phyloP scores from a whole-genome alignment of 2,113 vertebrate genomes.

The Plecturocebus donacophilus region DNA sequence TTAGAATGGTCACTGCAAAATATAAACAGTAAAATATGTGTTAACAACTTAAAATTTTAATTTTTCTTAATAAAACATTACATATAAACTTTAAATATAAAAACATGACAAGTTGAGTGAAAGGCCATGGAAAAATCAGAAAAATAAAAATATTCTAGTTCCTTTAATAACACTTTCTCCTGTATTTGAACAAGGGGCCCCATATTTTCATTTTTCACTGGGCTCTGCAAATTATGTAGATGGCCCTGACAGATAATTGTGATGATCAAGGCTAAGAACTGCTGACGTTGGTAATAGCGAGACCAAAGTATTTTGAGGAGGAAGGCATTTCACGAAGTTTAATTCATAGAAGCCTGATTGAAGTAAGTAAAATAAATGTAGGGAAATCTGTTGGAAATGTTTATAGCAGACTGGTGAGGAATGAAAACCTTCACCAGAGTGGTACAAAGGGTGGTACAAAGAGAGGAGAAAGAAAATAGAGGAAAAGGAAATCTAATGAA shows the following conservation, averaged over 20 bases:
- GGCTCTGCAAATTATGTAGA: not conserved
- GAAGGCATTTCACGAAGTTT: not conserved
- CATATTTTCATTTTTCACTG: not conserved
- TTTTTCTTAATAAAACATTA: slow-evolving; percentile 2
- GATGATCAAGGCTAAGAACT: not conserved
- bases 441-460: not conserved
- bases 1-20: not conserved
- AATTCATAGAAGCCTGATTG: not conserved
- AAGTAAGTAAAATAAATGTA: not conserved
- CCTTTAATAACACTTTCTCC: not conserved
- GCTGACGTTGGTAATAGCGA: not conserved
- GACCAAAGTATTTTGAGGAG: not conserved
- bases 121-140: not conserved
- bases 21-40: not conserved
- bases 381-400: not conserved
- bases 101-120: not conserved
- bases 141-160: not conserved
- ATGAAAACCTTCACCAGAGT: not conserved
- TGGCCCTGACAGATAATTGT: not conserved
- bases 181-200: not conserved
- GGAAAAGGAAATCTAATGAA: not conserved
- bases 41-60: not conserved
- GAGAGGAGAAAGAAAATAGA: not conserved
- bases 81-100: not conserved
- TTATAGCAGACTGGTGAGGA: not conserved